A percentile compares a stretch with the other conserved stretches of the same genome.
These are phyloP conservation scores for Gymnoscopelus braueri DNA, from an alignment of 2,797 vertebrate species.

Conservation along the genomic window DNA sequence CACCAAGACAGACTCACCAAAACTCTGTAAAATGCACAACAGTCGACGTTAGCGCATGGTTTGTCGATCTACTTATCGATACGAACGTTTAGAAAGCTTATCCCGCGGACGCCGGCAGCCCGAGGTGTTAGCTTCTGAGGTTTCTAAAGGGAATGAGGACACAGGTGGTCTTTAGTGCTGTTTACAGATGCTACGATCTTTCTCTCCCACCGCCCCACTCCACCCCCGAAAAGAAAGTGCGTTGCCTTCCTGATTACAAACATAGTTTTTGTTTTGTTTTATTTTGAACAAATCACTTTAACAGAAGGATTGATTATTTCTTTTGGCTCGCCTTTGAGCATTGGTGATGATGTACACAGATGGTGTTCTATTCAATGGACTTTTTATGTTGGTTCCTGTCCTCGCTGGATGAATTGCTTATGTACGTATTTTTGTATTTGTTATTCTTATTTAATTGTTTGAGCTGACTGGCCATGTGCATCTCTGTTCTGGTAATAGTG, in stretches of 20 bases:
- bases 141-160: constrained; percentile 77
- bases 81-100: constrained; percentile 35
- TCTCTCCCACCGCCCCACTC: constrained; percentile 52
- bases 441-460: constrained; percentile 61
- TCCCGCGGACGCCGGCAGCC: background rate
- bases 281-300: constrained; percentile 43
- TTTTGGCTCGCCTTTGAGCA: constrained; percentile 49
- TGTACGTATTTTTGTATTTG: constrained; percentile 15
- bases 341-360: constrained; percentile 57
- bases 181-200: constrained; percentile 61
- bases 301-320: constrained; percentile 30
- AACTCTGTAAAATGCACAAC: constrained; percentile 1
- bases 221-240: constrained; percentile 50
- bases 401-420: constrained; percentile 38
- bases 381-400: constrained; percentile 40
- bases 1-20: constrained; percentile 3
- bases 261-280: constrained; percentile 35
- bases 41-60: constrained; percentile 23
- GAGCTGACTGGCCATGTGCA: constrained; percentile 24
- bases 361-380: constrained; percentile 53
- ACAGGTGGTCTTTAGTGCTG: constrained; percentile 55
- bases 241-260: constrained; percentile 68
- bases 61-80: constrained; percentile 66
- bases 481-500: constrained; percentile 37
- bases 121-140: constrained; percentile 42